Percentiles rank a stretch among this genome's conserved stretches.
Evolutionary conservation across 2,888 invertebrate species (phyloP).

Genomic region (Gnatocerus cornutus): DNA sequence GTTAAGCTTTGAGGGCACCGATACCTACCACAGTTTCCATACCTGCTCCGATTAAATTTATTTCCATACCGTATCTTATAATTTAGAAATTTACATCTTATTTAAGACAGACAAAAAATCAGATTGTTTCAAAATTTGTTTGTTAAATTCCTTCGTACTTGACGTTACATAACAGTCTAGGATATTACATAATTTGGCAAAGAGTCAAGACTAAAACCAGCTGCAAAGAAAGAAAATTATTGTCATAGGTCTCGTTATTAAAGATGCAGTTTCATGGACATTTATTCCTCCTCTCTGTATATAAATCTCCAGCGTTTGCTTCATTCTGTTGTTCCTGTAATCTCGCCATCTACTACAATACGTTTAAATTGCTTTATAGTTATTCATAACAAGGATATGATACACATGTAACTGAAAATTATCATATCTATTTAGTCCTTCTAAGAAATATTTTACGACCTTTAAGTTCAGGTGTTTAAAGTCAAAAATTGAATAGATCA

Average conservation of each 20-base stretch:
- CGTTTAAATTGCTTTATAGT: no score
- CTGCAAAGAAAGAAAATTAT: constrained; percentile 12
- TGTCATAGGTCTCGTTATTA: not conserved
- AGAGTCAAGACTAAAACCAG: constrained; percentile 24
- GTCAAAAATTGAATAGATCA: not conserved
- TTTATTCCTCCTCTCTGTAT: not conserved
- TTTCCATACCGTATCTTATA: constrained; percentile 44
- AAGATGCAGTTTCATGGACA: not conserved
- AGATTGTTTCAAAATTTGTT: constrained; percentile 15
- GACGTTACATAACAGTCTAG: constrained; percentile 20
- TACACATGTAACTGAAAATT: no score
- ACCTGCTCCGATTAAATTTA: constrained; percentile 43
- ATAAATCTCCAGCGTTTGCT: not conserved
- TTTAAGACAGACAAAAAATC: constrained; percentile 22
- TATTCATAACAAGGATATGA: no score
- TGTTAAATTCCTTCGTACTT: constrained; percentile 1
- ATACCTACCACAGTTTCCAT: constrained; percentile 47
- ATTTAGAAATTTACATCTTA: constrained; percentile 41
- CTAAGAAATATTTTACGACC: no score
- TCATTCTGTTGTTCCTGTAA: no score
- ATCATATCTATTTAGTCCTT: no score
- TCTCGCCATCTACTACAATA: no score
- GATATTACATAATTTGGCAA: constrained; percentile 34
- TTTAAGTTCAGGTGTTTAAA: no score
- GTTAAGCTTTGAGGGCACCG: constrained; percentile 44